These are phyloP conservation scores for Trypoxylus dichotomus DNA, from an alignment of 1,140 invertebrate genomes.

Conservation along the genomic window DNA sequence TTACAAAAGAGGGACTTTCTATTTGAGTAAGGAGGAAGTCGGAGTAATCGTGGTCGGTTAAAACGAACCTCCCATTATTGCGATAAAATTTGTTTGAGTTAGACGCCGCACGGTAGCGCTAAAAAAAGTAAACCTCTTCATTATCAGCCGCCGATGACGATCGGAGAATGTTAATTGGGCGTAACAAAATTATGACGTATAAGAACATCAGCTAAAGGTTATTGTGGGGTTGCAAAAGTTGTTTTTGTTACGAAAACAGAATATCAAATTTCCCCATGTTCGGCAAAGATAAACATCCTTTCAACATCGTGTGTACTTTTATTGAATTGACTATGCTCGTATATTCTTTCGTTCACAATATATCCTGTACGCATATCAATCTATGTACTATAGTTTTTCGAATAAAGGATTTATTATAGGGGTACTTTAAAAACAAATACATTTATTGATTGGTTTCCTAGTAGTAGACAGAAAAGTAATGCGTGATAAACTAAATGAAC, in stretches of 20 bases:
- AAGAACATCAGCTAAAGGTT: neutral
- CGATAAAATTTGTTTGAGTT: neutral
- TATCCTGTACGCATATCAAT: neutral
- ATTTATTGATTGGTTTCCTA: too few relatives aligned
- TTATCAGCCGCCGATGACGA: neutral
- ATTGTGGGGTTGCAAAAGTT: neutral
- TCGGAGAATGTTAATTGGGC: neutral
- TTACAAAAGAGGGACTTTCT: neutral
- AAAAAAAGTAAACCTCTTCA: neutral
- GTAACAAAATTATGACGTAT: neutral
- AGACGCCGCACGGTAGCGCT: neutral
- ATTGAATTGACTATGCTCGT: neutral
- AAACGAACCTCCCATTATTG: neutral
- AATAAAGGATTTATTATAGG: too few relatives aligned
- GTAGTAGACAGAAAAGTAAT: too few relatives aligned
- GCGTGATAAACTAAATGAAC: too few relatives aligned
- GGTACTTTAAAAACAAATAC: too few relatives aligned
- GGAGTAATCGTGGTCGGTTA: neutral
- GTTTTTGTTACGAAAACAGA: neutral
- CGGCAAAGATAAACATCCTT: neutral
- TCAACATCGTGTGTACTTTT: neutral
- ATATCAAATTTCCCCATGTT: neutral
- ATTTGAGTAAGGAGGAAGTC: constrained; percentile 2
- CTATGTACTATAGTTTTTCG: too few relatives aligned
- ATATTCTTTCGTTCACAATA: neutral